A percentile compares a stretch with the other conserved stretches of the same genome.
These are phyloP conservation scores for Onthophagus sagittarius DNA, from an alignment of 2,888 invertebrate genomes.

Conservation along the genomic window DNA sequence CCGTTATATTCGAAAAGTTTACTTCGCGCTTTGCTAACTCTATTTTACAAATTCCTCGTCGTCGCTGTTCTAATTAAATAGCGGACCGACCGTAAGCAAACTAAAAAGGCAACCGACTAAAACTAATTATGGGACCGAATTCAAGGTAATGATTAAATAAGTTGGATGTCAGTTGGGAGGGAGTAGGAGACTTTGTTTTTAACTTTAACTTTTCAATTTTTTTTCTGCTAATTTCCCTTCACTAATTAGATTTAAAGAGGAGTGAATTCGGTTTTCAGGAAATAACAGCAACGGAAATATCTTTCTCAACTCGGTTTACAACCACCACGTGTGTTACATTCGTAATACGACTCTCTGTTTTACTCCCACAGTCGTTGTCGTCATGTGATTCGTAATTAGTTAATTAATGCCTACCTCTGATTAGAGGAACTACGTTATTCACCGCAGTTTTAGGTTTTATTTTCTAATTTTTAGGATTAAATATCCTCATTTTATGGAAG, in stretches of 20 bases:
- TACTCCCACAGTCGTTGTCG: background rate
- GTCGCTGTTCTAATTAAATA: background rate
- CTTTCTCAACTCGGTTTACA: background rate
- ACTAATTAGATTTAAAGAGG: no score
- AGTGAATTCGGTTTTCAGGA: background rate
- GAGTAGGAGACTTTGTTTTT: background rate
- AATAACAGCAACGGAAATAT: background rate
- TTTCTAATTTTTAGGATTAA: background rate
- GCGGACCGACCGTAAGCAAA: background rate
- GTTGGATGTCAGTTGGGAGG: background rate
- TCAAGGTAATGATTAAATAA: background rate
- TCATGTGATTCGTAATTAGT: background rate
- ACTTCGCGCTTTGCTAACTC: background rate
- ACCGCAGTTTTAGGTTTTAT: background rate
- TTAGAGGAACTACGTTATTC: background rate
- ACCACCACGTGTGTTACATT: background rate
- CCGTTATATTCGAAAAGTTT: background rate
- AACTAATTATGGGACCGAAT: background rate
- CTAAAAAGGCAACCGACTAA: background rate
- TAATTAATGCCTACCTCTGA: background rate
- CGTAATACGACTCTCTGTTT: background rate
- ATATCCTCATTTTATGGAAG: no score
- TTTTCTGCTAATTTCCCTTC: background rate
- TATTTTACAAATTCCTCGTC: background rate
- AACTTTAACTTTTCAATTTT: background rate